A percentile compares a stretch with the other conserved stretches of the same genome.
Evolutionary conservation across 2,888 invertebrate species (phyloP).

Genomic region (Spatulosminthurus flaviceps): DNA sequence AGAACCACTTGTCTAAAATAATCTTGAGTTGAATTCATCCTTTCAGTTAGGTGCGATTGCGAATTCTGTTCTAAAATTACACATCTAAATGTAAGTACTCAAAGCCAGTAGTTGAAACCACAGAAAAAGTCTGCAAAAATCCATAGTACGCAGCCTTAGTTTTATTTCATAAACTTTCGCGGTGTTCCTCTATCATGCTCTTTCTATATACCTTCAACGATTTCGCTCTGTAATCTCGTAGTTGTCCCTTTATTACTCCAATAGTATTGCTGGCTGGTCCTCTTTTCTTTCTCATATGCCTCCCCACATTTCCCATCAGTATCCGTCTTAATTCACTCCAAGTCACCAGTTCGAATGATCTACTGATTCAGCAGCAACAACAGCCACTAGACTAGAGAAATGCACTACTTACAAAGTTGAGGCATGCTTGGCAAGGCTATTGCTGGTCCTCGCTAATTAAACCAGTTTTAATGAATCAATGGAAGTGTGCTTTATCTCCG

Average conservation of each 20-base stretch:
- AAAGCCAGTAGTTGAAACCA: not conserved
- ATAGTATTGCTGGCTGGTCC: not conserved
- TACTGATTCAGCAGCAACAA: not conserved
- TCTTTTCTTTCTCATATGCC: not conserved
- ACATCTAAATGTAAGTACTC: not conserved
- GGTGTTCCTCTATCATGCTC: not conserved
- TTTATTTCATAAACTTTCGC: slow-evolving; percentile 14
- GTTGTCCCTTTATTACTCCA: slow-evolving; percentile 18
- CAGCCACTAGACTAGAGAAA: no score
- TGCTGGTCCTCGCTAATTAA: no score
- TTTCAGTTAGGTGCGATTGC: not conserved
- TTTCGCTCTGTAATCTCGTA: slow-evolving; percentile 1
- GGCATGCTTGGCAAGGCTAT: no score
- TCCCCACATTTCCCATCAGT: not conserved
- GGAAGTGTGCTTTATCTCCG: not conserved
- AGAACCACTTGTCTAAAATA: slow-evolving; percentile 38
- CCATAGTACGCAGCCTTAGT: not conserved
- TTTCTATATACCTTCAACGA: not conserved
- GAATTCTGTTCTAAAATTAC: slow-evolving; percentile 5
- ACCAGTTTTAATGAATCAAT: not conserved
- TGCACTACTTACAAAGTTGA: no score
- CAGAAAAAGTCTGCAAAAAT: not conserved
- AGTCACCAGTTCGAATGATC: not conserved
- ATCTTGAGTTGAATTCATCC: slow-evolving; percentile 5
- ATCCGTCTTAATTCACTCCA: not conserved